Evolutionary conservation across 2,113 vertebrate genomes (phyloP), one percentile per base, ranked within the genome.

Genomic region (Alligator sinensis): DNA sequence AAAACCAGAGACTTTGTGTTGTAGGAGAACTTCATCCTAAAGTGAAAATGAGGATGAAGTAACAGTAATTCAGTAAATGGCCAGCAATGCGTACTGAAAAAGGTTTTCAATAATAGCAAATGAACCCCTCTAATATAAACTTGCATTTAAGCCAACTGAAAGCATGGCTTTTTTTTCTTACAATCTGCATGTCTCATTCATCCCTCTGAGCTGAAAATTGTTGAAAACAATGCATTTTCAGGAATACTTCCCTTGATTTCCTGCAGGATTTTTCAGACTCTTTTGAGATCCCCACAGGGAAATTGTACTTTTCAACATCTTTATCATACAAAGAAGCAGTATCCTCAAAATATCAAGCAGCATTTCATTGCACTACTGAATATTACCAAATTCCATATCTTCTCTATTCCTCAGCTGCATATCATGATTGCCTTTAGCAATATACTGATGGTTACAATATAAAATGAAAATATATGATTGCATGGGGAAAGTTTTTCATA

Each of bases 281-380:
- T 82, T 13, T 80, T 61, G 27, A 86, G 72, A 80, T 80, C 81
- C 3, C 11, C 9, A 3, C 5, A 1, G 4, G 81, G 24, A 78
- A 91, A 91, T 84, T 60, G 57, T 90, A 55, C 11, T 80, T 93
- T 89, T 91, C 81, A 90, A 22, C 38, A 63, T 86, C 68, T 94
- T 21, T 91, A 5, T 55, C 94, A 4, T 55, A 55, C 74, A 66
- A 84, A 80, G 59, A 25, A 18, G 62, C 19, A 82, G 82, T 95
- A 92, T 70, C 82, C 59, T 90, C 76, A 25, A 92, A 90, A 89
- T 24, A 90, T 21, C 74, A 92, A 89, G 84, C 17, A 80, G 9
- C 11, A 59, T 92, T 97, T 97, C 68, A 79, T 94, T 85, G 66
- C 88, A 84, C 47, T 95, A 9, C 57, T 90, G 38, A 5, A 54